Conservation (phyloP, 2,888 invertebrate genomes). For the Amphipyra tragopoginis region DNA sequence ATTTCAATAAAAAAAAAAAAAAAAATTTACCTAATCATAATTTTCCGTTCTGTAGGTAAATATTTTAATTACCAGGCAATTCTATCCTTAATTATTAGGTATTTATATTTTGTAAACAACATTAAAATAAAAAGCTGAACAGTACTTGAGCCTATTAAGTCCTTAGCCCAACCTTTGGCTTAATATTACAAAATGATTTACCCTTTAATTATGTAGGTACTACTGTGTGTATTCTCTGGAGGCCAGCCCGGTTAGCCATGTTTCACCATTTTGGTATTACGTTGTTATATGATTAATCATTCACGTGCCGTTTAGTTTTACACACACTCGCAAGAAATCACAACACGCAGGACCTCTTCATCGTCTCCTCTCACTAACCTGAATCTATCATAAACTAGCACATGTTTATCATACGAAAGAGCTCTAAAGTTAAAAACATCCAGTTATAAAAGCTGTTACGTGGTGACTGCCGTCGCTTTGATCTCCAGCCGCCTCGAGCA, state of each 20-base stretch:
- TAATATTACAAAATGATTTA: slow-evolving; percentile 25
- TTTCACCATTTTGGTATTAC: slow-evolving; percentile 9
- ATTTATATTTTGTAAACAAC: too few relatives aligned
- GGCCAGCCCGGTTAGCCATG: slow-evolving; percentile 6
- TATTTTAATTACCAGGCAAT: too few relatives aligned
- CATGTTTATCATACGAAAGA: neutral
- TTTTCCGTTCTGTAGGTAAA: too few relatives aligned
- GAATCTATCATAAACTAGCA: neutral
- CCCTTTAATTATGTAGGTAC: slow-evolving; percentile 24
- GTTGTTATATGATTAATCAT: slow-evolving; percentile 14
- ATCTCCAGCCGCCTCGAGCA: slow-evolving; percentile 43
- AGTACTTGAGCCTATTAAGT: slow-evolving; percentile 11
- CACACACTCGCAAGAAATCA: neutral
- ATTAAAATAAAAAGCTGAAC: neutral
- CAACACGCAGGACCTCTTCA: neutral
- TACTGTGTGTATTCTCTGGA: slow-evolving; percentile 12
- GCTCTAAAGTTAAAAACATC: slow-evolving; percentile 10
- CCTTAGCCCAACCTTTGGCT: slow-evolving; percentile 10
- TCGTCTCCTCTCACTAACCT: neutral
- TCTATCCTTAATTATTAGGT: neutral
- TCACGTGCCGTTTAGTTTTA: neutral
- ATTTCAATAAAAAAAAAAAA: too few relatives aligned
- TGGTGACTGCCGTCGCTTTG: slow-evolving; percentile 38
- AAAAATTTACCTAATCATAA: too few relatives aligned
- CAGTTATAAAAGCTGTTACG: slow-evolving; percentile 36